Percentiles rank a stretch among this genome's conserved stretches.
Evolutionary conservation across 2,797 vertebrate genomes (phyloP).

Genomic region (Rhinatrema bivittatum): DNA sequence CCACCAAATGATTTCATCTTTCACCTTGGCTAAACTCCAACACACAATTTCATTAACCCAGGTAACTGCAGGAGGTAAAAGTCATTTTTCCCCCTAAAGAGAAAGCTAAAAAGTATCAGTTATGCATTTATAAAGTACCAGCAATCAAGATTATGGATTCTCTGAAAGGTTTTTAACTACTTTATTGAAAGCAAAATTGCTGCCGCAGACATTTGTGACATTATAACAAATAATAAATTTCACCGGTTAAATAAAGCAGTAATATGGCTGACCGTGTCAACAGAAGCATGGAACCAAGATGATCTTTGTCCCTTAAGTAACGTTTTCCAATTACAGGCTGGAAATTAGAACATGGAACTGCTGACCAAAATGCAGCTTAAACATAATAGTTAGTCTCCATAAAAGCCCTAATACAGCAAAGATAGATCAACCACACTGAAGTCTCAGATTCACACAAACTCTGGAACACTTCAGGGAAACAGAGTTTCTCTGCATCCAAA

Average conservation of each 20-base stretch:
- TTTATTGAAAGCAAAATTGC: conserved; percentile 80
- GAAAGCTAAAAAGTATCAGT: conserved; percentile 80
- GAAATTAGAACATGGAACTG: conserved; percentile 51
- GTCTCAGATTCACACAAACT: no score
- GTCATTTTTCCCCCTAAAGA: conserved; percentile 78
- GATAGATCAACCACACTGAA: no score
- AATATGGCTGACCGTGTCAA: conserved; percentile 64
- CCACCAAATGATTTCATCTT: conserved; percentile 68
- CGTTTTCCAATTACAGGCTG: conserved; percentile 52
- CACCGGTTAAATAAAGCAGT: conserved; percentile 59
- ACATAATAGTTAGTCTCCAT: no score
- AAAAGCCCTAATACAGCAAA: no score
- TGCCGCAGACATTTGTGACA: conserved; percentile 75
- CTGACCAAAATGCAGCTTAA: conserved; percentile 34
- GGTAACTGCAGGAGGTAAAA: conserved; percentile 76
- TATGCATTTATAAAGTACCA: conserved; percentile 78
- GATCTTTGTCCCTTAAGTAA: conserved; percentile 56
- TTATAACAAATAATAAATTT: conserved; percentile 72
- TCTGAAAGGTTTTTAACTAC: conserved; percentile 82
- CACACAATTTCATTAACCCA: conserved; percentile 76
- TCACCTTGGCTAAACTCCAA: conserved; percentile 71
- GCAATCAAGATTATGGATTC: conserved; percentile 82
- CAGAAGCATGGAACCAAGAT: conserved; percentile 65
- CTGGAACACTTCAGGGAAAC: no score
- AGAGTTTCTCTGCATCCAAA: no score